phyloP scores from a whole-genome alignment of 2,113 vertebrate genomes.

The Microtus ochrogaster region DNA sequence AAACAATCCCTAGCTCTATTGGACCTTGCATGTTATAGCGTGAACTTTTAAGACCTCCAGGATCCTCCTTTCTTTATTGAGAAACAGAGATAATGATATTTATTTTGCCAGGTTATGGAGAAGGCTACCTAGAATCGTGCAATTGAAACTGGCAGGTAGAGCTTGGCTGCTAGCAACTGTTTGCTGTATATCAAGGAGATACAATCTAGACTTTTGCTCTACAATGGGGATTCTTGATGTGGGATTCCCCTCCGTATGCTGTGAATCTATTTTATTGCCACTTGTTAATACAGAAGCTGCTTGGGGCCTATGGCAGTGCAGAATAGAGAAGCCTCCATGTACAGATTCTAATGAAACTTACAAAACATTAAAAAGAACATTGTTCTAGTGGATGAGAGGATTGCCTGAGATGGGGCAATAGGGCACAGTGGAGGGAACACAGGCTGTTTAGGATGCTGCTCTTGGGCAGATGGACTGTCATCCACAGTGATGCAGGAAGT shows the following conservation, averaged over 20 bases:
- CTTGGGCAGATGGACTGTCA: background rate
- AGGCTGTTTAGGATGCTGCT: background rate
- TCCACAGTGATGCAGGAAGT: background rate
- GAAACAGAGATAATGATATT: slow-evolving; percentile 48
- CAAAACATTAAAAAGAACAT: background rate
- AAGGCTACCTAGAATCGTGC: background rate
- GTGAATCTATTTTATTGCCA: no score
- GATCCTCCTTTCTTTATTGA: slow-evolving; percentile 49
- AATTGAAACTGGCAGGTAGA: background rate
- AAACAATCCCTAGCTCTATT: slow-evolving; percentile 40
- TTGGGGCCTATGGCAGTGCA: no score
- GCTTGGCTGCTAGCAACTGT: background rate
- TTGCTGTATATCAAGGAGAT: background rate
- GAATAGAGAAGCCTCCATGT: no score
- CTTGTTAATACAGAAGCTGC: no score
- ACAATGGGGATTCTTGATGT: background rate
- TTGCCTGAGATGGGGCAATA: background rate
- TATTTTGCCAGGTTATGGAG: slow-evolving; percentile 16
- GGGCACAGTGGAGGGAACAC: background rate
- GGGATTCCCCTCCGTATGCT: no score
- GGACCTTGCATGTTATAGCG: slow-evolving; percentile 12
- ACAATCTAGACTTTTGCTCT: slow-evolving; percentile 9
- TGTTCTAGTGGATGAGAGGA: background rate
- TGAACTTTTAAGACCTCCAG: background rate
- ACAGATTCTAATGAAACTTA: background rate